Conservation (phyloP, 2,113 vertebrate genomes). For the Sus scrofa region DNA sequence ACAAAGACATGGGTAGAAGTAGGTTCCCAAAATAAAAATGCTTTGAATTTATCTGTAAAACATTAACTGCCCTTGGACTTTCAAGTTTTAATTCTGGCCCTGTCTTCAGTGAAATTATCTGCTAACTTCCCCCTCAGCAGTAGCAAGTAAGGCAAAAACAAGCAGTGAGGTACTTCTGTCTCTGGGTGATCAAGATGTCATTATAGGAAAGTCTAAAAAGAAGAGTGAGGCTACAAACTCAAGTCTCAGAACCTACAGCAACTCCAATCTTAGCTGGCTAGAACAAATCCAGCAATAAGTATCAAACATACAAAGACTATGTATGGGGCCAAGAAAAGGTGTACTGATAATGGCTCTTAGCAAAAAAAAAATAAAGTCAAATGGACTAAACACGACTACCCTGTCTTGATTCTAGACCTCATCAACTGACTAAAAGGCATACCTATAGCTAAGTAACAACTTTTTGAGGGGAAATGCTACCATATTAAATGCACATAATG, state of each 20-base stretch:
- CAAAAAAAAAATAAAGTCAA: slow-evolving; percentile 36
- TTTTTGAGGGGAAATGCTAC: slow-evolving; percentile 17
- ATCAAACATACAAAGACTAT: not conserved
- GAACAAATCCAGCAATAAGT: not conserved
- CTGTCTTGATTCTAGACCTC: not conserved
- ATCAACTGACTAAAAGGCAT: slow-evolving; percentile 16
- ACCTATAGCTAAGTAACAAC: not conserved
- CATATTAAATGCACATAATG: slow-evolving; percentile 1
- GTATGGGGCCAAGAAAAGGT: not conserved
- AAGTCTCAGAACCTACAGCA: not conserved
- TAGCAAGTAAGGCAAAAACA: not conserved
- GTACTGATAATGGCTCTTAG: not conserved
- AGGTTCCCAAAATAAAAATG: not conserved
- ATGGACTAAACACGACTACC: not conserved
- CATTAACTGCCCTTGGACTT: not conserved
- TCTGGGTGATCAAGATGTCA: not conserved
- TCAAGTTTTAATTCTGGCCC: not conserved
- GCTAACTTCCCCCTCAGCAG: not conserved
- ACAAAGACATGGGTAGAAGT: not conserved
- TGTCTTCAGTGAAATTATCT: not conserved
- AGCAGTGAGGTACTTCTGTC: not conserved
- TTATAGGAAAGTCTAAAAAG: not conserved
- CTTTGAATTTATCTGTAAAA: slow-evolving; percentile 10
- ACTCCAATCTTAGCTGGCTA: not conserved
- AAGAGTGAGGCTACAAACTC: not conserved